A percentile compares a stretch with the other conserved stretches of the same genome.
Evolutionary conservation across 37 sponge, comb jelly and placozoan genomes (phyloP).

Genomic region (Halichondria panicea): DNA sequence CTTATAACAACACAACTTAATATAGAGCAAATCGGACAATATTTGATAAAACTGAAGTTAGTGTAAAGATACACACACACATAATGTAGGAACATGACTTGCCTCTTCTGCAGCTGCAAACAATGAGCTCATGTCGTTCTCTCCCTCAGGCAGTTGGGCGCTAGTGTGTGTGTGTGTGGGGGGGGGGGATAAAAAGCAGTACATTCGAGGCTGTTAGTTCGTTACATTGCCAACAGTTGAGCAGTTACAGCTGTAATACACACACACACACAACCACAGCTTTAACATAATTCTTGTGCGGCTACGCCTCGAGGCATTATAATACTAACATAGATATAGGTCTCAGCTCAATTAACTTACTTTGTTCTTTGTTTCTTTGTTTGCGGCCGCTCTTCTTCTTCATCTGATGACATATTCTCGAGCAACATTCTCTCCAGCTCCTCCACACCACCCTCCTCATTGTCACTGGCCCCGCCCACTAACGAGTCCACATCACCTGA

Average conservation of each 20-base stretch:
- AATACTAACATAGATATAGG: too few species aligned
- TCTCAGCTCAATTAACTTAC: not conserved
- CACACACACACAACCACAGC: not conserved
- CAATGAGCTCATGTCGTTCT: slow-evolving; percentile 45
- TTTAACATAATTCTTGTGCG: too few species aligned
- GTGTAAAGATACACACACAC: too few species aligned
- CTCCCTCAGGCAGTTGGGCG: not conserved
- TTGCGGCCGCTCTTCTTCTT: slow-evolving; percentile 5
- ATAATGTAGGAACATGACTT: too few species aligned
- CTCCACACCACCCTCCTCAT: slow-evolving; percentile 31
- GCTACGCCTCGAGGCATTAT: too few species aligned
- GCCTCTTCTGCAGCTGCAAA: slow-evolving; percentile 85
- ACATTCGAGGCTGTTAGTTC: too few species aligned
- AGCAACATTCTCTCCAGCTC: slow-evolving; percentile 65
- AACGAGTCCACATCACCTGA: slow-evolving; percentile 18
- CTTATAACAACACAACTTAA: too few species aligned
- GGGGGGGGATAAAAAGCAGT: too few species aligned
- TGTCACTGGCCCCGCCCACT: slow-evolving; percentile 3
- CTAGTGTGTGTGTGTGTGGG: not conserved
- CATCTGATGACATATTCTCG: slow-evolving; percentile 62
- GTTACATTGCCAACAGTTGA: too few species aligned
- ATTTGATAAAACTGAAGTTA: too few species aligned
- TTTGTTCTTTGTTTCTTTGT: slow-evolving; percentile 28
- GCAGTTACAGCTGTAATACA: too few species aligned
- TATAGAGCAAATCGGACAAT: too few species aligned